Percentiles rank a stretch among this genome's conserved stretches.
phyloP scores from a whole-genome alignment of 2,113 vertebrate species.

The Marcusenius ussheri region DNA sequence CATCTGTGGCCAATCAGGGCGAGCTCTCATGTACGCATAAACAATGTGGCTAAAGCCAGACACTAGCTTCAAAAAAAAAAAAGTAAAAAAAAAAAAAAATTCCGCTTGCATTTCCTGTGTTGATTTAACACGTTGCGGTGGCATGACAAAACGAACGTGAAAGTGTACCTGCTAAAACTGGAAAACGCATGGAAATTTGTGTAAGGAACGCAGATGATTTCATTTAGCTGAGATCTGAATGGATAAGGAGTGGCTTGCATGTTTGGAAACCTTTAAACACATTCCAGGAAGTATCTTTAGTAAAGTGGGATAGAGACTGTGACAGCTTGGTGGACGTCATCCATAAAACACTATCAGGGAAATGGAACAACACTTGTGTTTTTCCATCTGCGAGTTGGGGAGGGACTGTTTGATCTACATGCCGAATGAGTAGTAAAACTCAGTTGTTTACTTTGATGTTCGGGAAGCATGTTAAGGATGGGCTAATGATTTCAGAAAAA shows the following conservation, averaged over 20 bases:
- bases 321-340: slow-evolving; percentile 25
- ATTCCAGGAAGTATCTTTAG: slow-evolving; percentile 25
- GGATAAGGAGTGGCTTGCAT: slow-evolving; percentile 17
- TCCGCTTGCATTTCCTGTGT: not conserved
- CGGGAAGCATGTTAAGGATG: slow-evolving; percentile 20
- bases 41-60: not conserved
- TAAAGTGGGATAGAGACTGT: slow-evolving; percentile 8
- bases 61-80: not conserved
- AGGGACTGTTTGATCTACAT: slow-evolving; percentile 26
- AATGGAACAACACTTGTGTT: slow-evolving; percentile 35
- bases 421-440: slow-evolving; percentile 17
- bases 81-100: not conserved
- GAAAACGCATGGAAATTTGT: not conserved
- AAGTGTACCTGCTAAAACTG: slow-evolving; percentile 14
- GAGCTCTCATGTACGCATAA: not conserved
- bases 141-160: not conserved
- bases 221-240: slow-evolving; percentile 22
- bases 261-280: slow-evolving; percentile 25
- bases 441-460: slow-evolving; percentile 24
- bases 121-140: not conserved
- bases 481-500: slow-evolving; percentile 12
- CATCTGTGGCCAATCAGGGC: not conserved
- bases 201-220: slow-evolving; percentile 20
- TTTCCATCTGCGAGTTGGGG: slow-evolving; percentile 3
- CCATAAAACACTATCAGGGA: slow-evolving; percentile 31